Base-by-base conservation (phyloP, 2,888 invertebrate species). In the Cataglyphis albicans region DNA sequence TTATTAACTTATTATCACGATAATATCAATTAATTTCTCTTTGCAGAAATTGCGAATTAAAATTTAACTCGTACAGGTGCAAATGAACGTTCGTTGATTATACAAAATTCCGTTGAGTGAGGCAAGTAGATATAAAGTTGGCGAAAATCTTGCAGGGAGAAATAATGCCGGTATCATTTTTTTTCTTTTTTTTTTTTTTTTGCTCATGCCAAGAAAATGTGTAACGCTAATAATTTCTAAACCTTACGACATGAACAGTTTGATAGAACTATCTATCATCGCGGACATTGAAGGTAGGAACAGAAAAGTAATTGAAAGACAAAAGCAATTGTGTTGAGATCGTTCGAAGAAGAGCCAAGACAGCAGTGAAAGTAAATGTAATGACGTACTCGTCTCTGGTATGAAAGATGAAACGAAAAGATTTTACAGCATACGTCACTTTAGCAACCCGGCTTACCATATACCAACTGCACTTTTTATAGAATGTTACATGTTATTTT, bases 141-240 rank as follows among this genome's bases (percentile, higher is more conserved):
- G 73, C 1, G 21, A 57, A 57, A 70, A 70, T 38, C 18, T 7
- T 25, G 21, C 72, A 35, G 18, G 35, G 18, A 44, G 25, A 72
- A 44, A 59, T 15, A 18, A 4, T 35, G 72, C 25, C 18, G 18
- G 21, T 72, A 55, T 25, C 12, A 18, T 21, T 72, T 68, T 64
- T 12, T 38, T n/a, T 25, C 12, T 41, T 59, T 32, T 18, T 25
- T 21, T 41, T 59, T 32, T 18, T 29, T 78, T 41, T 57, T 55
- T 25, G 25, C 38, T 65, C 35, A 18, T 32, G 18, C 9, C 18
- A 25, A 35, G n/a, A 44, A 21, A 67, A 15, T 12, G n/a, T 68
- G 55, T 57, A 70, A 44, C 12, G 35, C 59, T 72, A 44, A 80
- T 59, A 73, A 72, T 80, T 73, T 59, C 59, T 44, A 73, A 72